Percentiles rank a stretch among this genome's conserved stretches.
Conservation (phyloP, 2,797 vertebrate genomes). For the Dromococcyx pavoninus region DNA sequence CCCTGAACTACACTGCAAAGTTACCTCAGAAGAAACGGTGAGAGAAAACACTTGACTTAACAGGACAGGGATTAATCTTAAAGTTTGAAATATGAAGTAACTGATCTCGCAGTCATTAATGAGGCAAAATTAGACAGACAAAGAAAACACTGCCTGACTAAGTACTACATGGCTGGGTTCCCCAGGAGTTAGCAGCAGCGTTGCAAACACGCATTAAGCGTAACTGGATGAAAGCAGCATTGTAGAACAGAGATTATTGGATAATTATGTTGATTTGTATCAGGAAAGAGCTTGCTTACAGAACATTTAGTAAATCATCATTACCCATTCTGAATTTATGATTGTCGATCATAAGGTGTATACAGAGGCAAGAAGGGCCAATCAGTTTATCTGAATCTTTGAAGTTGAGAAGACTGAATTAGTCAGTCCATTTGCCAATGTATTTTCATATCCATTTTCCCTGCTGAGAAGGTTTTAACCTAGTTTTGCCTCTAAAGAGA, state of each 20-base stretch:
- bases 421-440: background rate
- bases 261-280: background rate
- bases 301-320: background rate
- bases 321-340: background rate
- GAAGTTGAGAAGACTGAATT: background rate
- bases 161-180: background rate
- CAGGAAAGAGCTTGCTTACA: background rate
- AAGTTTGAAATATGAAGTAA: background rate
- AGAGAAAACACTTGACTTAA: accelerated
- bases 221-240: background rate
- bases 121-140: background rate
- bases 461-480: constrained; percentile 24
- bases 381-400: background rate
- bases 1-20: background rate
- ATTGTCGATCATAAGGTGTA: background rate
- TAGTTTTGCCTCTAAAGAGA: background rate
- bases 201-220: accelerated
- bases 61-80: background rate
- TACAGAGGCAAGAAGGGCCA: background rate
- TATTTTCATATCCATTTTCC: constrained; percentile 7
- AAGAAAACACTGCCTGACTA: background rate
- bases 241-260: background rate
- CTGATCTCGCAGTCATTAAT: background rate
- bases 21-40: background rate
- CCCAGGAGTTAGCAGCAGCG: accelerated